These are phyloP conservation scores for Phaethon lepturus DNA, from an alignment of 2,113 vertebrate genomes.

Conservation along the genomic window DNA sequence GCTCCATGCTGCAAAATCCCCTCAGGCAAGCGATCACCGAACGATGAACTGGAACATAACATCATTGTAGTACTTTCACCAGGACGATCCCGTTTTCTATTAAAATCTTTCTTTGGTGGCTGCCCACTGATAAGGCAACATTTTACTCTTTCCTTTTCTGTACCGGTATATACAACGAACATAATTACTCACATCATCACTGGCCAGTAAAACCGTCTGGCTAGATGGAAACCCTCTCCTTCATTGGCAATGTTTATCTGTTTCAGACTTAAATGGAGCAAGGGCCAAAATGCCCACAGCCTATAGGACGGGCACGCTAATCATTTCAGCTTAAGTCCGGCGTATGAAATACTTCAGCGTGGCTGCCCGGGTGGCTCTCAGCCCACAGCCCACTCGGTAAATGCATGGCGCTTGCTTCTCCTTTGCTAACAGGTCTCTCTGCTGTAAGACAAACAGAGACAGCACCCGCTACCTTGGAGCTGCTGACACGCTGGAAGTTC, in stretches of 20 bases:
- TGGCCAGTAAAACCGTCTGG: not conserved
- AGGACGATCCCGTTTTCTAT: not conserved
- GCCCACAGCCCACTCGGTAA: not conserved
- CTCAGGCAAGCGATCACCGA: not conserved
- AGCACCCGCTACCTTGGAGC: not conserved
- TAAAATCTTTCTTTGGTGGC: not conserved
- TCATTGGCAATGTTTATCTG: not conserved
- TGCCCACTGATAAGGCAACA: not conserved
- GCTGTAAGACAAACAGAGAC: not conserved
- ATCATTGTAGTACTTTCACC: not conserved
- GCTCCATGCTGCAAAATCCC: constrained; percentile 34
- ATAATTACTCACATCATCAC: not conserved
- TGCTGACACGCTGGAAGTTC: not conserved
- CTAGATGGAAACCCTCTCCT: not conserved
- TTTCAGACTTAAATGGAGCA: not conserved
- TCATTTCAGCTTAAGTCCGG: not conserved
- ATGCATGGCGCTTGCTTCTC: not conserved
- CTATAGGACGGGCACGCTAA: not conserved
- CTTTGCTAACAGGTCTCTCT: not conserved
- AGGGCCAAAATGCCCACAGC: not conserved
- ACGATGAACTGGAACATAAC: not conserved
- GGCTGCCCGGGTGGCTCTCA: rapidly evolving
- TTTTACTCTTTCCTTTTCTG: not conserved
- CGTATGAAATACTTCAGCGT: rapidly evolving
- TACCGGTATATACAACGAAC: not conserved